A percentile compares a stretch with the other conserved stretches of the same genome.
Evolutionary conservation across 2,113 vertebrate genomes (phyloP).

Genomic region (Xiphophorus couchianus): DNA sequence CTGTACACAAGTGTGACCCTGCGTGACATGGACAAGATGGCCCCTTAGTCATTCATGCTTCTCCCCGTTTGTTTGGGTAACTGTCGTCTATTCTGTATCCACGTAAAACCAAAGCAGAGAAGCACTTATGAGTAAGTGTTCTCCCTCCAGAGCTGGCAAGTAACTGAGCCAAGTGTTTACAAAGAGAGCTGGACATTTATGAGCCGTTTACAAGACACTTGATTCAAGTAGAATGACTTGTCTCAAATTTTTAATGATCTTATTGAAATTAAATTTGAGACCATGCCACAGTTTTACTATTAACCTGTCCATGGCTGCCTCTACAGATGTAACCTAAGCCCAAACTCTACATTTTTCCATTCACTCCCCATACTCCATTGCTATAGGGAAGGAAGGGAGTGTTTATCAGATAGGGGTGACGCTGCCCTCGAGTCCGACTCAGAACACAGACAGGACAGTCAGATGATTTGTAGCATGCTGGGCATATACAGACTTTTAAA

Average conservation of each 20-base stretch:
- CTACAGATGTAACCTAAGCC: conserved; percentile 62
- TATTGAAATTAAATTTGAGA: conserved; percentile 79
- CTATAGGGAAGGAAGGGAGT: conserved; percentile 56
- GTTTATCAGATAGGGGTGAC: conserved; percentile 74
- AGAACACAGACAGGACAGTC: conserved; percentile 55
- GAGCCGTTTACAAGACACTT: conserved; percentile 74
- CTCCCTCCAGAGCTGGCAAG: conserved; percentile 87
- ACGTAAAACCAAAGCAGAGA: conserved; percentile 82
- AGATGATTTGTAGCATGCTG: conserved; percentile 59
- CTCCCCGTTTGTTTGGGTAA: conserved; percentile 78
- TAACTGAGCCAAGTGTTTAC: conserved; percentile 92
- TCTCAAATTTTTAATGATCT: conserved; percentile 73
- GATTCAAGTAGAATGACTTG: conserved; percentile 62
- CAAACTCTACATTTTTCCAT: conserved; percentile 53
- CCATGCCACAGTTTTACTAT: conserved; percentile 70
- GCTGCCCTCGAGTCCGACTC: conserved; percentile 63
- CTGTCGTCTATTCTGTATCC: conserved; percentile 69
- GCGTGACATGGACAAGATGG: conserved; percentile 39
- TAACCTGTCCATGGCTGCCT: conserved; percentile 70
- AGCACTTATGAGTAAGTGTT: conserved; percentile 81
- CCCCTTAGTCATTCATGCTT: conserved; percentile 56
- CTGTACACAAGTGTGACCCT: conserved; percentile 17
- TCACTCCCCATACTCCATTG: conserved; percentile 48
- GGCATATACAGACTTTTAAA: conserved; percentile 63
- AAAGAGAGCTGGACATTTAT: conserved; percentile 85